Base-by-base conservation (phyloP, 2,113 vertebrate genomes). In the Helogale parvula region DNA sequence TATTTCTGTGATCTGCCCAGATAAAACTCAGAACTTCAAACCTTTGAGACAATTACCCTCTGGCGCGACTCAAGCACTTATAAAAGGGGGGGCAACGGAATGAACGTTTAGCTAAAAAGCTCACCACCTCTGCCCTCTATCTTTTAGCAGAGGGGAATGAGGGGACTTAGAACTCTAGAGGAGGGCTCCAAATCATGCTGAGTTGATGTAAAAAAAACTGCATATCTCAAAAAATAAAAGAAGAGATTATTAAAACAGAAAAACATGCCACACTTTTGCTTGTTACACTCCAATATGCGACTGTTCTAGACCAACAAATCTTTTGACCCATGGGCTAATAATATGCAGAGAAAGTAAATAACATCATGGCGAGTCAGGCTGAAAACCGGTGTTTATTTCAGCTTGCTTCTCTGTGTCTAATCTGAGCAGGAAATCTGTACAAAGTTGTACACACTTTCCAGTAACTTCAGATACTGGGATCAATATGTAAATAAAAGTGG, bases 381-480 rank as follows among this genome's bases (percentile, higher is more conserved):
- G 52, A 94, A 96, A 97, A 96, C 80, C 66, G 72, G 52, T 35
- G 88, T 94, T 88, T 50, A 27, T 92, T 95, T 95, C 74, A 92
- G 93, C 1, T 85, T 57, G 77, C 52, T 96, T 47, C 76, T 94
- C 76, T 94, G 52, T 11, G 38, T 90, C 92, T 1, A 7, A 0
- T 1, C 1, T 27, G 7, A 90, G 82, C 41, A 13, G 76, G 47
- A 29, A 72, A 84, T 29, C 23, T 69, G 33, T 79, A 85, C 45
- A 90, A 66, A 95, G 68, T 0, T 87, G 54, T 25, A 45, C 29
- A 33, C 13, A 77, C 54, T 76, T 80, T 35, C 0, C 8, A 93
- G 38, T 79, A 88, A 93, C 79, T 87, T 86, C 76, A 54, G 68
- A 93, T 57, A 89, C 0, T 87, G n/a, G 12, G 38, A 60, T 95